Percentiles rank a stretch among this genome's conserved stretches.
phyloP scores from a whole-genome alignment of 2,888 invertebrate species.

The Eupeodes luniger region DNA sequence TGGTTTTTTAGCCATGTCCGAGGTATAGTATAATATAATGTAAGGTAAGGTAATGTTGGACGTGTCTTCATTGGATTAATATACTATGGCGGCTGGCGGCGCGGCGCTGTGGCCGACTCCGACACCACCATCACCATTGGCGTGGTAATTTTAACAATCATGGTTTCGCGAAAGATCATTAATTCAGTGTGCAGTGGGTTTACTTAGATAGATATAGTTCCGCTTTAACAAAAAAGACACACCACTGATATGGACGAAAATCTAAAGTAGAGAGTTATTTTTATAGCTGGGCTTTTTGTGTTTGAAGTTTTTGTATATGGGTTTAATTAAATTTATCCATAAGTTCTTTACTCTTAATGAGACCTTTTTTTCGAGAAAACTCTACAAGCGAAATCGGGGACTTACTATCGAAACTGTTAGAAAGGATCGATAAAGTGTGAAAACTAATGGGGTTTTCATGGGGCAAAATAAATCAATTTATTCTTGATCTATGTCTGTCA shows the following conservation, averaged over 20 bases:
- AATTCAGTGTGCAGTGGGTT: conserved; percentile 51
- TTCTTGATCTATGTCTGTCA: no score
- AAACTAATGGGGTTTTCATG: no score
- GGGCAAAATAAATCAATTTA: no score
- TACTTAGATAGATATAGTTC: background rate
- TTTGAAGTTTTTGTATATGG: background rate
- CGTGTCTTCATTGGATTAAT: conserved; percentile 55
- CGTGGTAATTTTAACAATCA: conserved; percentile 50
- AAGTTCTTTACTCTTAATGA: no score
- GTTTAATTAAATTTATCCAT: background rate
- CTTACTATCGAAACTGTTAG: no score
- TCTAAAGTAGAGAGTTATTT: conserved; percentile 33
- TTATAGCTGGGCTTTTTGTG: conserved; percentile 6
- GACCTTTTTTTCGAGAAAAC: no score
- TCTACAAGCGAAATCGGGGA: no score
- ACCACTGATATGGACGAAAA: conserved; percentile 48
- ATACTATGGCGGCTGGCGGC: background rate
- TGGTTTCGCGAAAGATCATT: conserved; percentile 66
- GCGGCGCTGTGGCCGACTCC: no score
- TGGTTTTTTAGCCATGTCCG: conserved; percentile 15
- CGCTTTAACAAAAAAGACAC: background rate
- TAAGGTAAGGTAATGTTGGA: conserved; percentile 18
- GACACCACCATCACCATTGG: background rate
- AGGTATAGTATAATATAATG: conserved; percentile 23
- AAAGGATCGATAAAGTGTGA: no score